Evolutionary conservation across 2,797 vertebrate species (phyloP).

Genomic region (Acipenser ruthenus): DNA sequence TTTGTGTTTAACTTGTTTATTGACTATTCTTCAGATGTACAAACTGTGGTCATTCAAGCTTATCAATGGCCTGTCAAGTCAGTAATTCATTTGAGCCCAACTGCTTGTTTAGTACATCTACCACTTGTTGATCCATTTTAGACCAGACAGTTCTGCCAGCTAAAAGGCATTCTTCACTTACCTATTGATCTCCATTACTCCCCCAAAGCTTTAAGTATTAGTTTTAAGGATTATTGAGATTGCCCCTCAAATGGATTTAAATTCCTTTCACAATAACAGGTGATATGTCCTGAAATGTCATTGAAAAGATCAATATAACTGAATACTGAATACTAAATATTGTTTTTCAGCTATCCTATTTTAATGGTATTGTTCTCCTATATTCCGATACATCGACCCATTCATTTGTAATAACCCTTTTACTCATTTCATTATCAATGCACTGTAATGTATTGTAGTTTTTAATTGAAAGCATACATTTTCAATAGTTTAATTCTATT

Average conservation of each 20-base stretch:
- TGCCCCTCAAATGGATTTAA: conserved; percentile 64
- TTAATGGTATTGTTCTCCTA: conserved; percentile 63
- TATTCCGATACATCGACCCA: no score
- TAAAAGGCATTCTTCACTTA: conserved; percentile 67
- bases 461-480: no score
- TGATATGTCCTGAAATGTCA: conserved; percentile 84
- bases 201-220: conserved; percentile 76
- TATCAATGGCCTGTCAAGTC: conserved; percentile 28
- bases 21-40: not conserved
- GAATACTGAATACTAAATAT: conserved; percentile 24
- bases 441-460: no score
- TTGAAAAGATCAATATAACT: conserved; percentile 61
- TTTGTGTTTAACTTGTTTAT: not conserved
- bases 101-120: conserved; percentile 51
- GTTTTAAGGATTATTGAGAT: conserved; percentile 82
- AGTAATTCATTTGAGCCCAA: conserved; percentile 21
- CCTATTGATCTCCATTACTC: conserved; percentile 74
- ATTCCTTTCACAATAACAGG: conserved; percentile 67
- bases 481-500: no score
- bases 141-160: conserved; percentile 61
- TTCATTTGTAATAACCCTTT: no score
- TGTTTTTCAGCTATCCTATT: conserved; percentile 60
- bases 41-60: not conserved
- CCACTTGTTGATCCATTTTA: conserved; percentile 57
- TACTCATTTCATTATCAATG: no score